phyloP scores from a whole-genome alignment of 2,113 vertebrate genomes.

The Lynx canadensis region DNA sequence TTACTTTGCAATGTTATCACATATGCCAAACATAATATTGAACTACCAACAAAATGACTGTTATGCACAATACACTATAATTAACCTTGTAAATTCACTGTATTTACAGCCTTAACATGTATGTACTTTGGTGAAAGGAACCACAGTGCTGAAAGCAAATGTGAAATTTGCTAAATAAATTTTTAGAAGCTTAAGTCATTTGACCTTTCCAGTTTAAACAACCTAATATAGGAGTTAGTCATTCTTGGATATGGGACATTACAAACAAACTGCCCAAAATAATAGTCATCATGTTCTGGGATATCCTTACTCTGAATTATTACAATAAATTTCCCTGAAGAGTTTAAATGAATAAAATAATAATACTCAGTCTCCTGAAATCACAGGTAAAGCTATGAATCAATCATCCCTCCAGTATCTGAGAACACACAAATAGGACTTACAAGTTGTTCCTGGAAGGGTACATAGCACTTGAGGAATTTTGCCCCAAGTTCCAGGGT shows the following conservation, averaged over 20 bases:
- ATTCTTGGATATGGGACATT: constrained; percentile 73
- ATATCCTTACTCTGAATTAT: constrained; percentile 50
- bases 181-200: constrained; percentile 73
- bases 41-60: constrained; percentile 66
- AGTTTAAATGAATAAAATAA: constrained; percentile 61
- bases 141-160: constrained; percentile 68
- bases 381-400: not conserved
- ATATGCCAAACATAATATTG: constrained; percentile 76
- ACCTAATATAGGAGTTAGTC: constrained; percentile 64
- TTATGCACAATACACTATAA: constrained; percentile 58
- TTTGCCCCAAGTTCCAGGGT: not conserved
- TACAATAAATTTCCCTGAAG: constrained; percentile 37
- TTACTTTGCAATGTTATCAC: constrained; percentile 54
- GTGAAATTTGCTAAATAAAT: constrained; percentile 66
- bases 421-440: not conserved
- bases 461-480: not conserved
- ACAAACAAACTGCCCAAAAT: constrained; percentile 70
- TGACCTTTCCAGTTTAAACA: constrained; percentile 72
- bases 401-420: not conserved
- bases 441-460: not conserved
- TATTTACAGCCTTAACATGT: not conserved
- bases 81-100: constrained; percentile 72
- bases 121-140: constrained; percentile 53
- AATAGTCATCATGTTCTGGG: constrained; percentile 54
- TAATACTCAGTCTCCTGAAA: constrained; percentile 19